Conservation (phyloP, 2,797 vertebrate species). For the Chrysocyon brachyurus region DNA sequence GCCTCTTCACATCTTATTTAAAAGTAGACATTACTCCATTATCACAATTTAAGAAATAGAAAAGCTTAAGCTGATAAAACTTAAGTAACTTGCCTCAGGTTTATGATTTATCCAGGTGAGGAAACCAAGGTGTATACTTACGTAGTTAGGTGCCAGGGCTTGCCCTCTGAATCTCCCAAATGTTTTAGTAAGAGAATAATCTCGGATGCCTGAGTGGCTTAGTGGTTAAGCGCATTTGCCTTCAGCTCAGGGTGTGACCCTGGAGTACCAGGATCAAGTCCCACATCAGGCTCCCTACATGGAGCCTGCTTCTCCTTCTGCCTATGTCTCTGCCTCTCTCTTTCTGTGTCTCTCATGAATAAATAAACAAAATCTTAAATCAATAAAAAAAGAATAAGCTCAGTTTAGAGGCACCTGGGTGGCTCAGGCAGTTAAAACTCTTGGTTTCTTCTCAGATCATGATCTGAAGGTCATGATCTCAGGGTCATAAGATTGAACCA, state of each 20-base stretch:
- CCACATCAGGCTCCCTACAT: neutral
- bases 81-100: neutral
- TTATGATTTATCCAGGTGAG: neutral
- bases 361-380: neutral
- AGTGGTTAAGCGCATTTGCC: neutral
- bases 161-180: neutral
- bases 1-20: neutral
- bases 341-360: neutral
- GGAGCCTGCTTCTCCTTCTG: neutral
- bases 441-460: neutral
- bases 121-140: neutral
- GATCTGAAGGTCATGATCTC: neutral
- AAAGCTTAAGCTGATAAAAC: neutral
- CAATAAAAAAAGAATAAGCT: neutral
- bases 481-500: neutral
- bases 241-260: neutral
- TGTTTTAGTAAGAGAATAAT: neutral
- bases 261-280: neutral
- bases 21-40: neutral
- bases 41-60: neutral
- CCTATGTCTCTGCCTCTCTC: neutral
- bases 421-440: neutral
- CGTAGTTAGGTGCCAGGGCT: neutral
- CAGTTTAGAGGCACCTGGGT: neutral
- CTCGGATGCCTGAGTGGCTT: neutral